A percentile compares a stretch with the other conserved stretches of the same genome.
phyloP scores from a whole-genome alignment of 2,797 vertebrate genomes.

The Rhabdophis nuchalis region DNA sequence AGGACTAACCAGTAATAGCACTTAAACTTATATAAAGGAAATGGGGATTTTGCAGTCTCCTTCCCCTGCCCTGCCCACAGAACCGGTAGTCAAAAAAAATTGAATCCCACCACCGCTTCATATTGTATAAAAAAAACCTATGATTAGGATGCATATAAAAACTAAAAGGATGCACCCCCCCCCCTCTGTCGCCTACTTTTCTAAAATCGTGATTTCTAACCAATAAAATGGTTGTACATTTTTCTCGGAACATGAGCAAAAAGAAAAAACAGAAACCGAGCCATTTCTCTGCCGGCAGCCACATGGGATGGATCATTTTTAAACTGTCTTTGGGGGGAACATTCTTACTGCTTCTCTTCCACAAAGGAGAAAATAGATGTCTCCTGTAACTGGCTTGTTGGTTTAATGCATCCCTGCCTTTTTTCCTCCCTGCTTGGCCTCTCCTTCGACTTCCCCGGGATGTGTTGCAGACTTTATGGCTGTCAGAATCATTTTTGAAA shows the following conservation, averaged over 20 bases:
- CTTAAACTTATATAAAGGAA: too few relatives aligned
- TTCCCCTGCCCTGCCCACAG: too few relatives aligned
- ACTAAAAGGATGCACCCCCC: background rate
- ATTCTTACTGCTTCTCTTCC: slow-evolving; percentile 35
- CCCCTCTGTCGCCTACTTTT: background rate
- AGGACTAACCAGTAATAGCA: too few relatives aligned
- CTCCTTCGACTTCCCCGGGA: slow-evolving; percentile 26
- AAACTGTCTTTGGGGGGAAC: slow-evolving; percentile 13
- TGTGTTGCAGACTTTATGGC: slow-evolving; percentile 12
- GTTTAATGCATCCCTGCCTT: slow-evolving; percentile 5
- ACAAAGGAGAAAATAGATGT: background rate
- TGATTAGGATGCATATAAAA: background rate
- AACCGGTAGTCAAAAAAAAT: too few relatives aligned
- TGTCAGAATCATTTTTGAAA: slow-evolving; percentile 40
- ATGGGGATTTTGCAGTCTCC: too few relatives aligned
- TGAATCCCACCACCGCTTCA: too few relatives aligned
- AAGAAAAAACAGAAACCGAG: slow-evolving; percentile 40
- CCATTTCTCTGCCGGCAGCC: slow-evolving; percentile 22
- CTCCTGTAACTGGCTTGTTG: slow-evolving; percentile 21
- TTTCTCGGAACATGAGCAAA: background rate
- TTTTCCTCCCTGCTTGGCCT: slow-evolving; percentile 31
- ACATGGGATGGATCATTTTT: background rate
- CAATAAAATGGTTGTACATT: background rate
- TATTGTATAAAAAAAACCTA: background rate
- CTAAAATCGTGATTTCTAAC: background rate